These are phyloP conservation scores for Takifugu rubripes DNA, from an alignment of 2,797 vertebrate genomes.

Conservation along the genomic window DNA sequence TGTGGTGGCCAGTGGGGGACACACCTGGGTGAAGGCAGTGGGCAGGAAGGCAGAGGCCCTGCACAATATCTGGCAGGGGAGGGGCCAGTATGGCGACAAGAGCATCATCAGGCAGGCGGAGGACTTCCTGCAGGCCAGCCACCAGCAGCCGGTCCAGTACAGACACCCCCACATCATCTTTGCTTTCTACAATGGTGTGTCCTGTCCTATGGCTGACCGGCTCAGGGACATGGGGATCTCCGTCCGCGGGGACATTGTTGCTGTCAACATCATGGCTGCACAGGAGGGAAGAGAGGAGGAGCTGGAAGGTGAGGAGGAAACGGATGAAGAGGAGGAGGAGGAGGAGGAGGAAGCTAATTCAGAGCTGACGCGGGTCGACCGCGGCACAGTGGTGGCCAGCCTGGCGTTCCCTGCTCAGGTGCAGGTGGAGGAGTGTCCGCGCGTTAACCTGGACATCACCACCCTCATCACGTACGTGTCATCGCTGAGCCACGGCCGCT, in stretches of 20 bases:
- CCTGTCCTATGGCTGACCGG: constrained; percentile 87
- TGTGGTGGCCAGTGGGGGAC: constrained; percentile 88
- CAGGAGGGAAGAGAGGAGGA: constrained; percentile 56
- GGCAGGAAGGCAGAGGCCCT: constrained; percentile 93
- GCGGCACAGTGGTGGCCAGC: constrained; percentile 34
- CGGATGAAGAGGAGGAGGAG: constrained; percentile 52
- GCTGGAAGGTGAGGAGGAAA: constrained; percentile 47
- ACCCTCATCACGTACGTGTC: constrained; percentile 93
- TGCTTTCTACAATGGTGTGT: constrained; percentile 93
- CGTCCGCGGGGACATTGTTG: constrained; percentile 89
- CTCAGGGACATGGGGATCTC: constrained; percentile 88
- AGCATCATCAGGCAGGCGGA: constrained; percentile 87
- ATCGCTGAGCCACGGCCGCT: constrained; percentile 88
- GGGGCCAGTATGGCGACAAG: constrained; percentile 93
- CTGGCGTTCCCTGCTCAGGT: constrained; percentile 77
- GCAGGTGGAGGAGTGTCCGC: constrained; percentile 81
- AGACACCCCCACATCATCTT: constrained; percentile 88
- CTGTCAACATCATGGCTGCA: constrained; percentile 72
- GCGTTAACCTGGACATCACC: constrained; percentile 93
- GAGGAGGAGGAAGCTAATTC: constrained; percentile 57
- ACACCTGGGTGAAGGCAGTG: constrained; percentile 95
- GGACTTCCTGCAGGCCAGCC: constrained; percentile 87
- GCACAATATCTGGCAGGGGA: constrained; percentile 96
- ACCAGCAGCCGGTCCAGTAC: constrained; percentile 89
- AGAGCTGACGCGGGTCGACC: constrained; percentile 53